A percentile compares a stretch with the other conserved stretches of the same genome.
phyloP scores from a whole-genome alignment of 2,113 vertebrate species.

The Nycticebus coucang region DNA sequence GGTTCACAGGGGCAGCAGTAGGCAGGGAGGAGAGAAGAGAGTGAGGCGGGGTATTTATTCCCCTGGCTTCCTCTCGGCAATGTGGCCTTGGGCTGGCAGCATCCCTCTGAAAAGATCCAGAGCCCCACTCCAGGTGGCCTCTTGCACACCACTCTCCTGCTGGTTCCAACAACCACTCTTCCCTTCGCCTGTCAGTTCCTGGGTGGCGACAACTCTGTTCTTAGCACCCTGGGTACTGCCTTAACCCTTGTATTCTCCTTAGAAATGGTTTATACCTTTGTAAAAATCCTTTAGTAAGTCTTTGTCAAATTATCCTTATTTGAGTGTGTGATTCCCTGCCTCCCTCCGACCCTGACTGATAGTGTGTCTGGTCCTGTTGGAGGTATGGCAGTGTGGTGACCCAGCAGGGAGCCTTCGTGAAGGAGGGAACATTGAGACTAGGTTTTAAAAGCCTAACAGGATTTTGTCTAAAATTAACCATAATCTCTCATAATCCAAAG shows the following conservation, averaged over 20 bases:
- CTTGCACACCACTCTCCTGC: not conserved
- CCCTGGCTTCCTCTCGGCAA: not conserved
- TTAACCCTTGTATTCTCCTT: not conserved
- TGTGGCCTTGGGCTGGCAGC: not conserved
- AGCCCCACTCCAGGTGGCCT: not conserved
- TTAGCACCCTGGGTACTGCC: not conserved
- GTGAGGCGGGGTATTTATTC: not conserved
- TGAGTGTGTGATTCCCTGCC: not conserved
- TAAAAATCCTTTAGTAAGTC: not conserved
- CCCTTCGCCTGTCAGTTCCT: not conserved
- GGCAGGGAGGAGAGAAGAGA: not conserved
- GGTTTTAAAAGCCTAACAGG: not conserved
- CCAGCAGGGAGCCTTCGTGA: not conserved
- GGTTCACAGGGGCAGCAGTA: not conserved
- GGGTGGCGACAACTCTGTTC: not conserved
- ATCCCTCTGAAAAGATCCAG: not conserved
- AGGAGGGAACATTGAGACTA: not conserved
- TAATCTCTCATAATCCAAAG: slow-evolving; percentile 25
- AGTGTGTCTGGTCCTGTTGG: not conserved
- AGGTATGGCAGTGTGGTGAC: not conserved
- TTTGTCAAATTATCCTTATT: slow-evolving; percentile 13
- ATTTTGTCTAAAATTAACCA: slow-evolving; percentile 36
- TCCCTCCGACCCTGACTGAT: not conserved
- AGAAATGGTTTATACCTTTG: not conserved
- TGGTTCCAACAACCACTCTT: not conserved